Evolutionary conservation across 2,888 invertebrate genomes (phyloP), one percentile per base, ranked within the genome.

Genomic region (Athetis lepigone): DNA sequence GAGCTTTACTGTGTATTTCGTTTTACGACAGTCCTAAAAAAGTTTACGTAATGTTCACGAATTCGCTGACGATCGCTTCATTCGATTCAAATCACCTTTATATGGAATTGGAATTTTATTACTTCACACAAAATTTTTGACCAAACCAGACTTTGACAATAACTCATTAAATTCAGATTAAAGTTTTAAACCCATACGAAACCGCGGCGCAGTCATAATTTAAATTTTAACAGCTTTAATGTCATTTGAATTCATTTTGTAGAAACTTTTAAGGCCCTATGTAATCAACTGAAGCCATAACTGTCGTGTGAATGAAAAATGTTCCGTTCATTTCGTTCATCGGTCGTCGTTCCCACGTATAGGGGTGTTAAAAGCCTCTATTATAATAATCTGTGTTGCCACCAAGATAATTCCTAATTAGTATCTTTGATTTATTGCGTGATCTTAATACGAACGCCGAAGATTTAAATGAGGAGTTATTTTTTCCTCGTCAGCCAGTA

Each of bases 291-390:
- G 70, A 68, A 80, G 72, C 84, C 76, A 86, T 90, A 86, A 89
- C 85, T 81, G 88, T 90, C 87, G 55, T 57, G 51, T 77, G 37
- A 80, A 85, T 88, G 85, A 89, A 83, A 85, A 85, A 88, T 85
- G 85, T 86, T 85, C 75, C 75, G 69, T 77, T 72, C 66, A 67
- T 43, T 55, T 57, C 29, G 57, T 70, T 52, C 75, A 57, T 77
- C 70, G 66, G 78, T 75, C 62, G 73, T 86, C 87, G 79, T 81
- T 80, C 89, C 88, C 87, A 85, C 80, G 72, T 72, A 56, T 65
- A 69, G 64, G 81, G 83, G 84, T 85, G 85, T 86, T 87, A 85
- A 86, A 85, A 84, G 84, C 81, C 69, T 84, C 75, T 80, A 86
- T 85, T 83, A 80, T 77, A 80, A 81, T 84, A 85, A 87, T 88